Evolutionary conservation across 2,888 invertebrate genomes (phyloP), one percentile per base, ranked within the genome.

Genomic region (Epicampocera succincta): DNA sequence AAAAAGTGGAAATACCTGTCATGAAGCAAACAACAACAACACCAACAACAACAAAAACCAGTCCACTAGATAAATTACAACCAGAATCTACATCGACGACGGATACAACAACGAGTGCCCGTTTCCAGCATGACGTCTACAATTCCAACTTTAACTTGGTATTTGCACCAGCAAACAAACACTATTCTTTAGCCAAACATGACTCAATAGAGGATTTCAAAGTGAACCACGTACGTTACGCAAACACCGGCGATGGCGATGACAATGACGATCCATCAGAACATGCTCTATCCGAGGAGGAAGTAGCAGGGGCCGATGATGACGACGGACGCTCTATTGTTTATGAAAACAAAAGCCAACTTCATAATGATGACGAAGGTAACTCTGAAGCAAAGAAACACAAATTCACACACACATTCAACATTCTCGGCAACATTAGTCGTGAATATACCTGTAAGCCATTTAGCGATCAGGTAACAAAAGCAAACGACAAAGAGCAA

Each of bases 1-100:
- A 82, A 84, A 84, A 83, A 79, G 75, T 76, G 77, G 79, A 84
- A 81, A 77, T 81, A 76, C 72, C 72, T 80, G 78, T 74, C 78
- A 72, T 69, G 48, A 77, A 58, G 48, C 48, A 40, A 65, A 33
- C 21, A 65, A 40, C 42, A 68, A 54, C 48, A 61, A 74, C n/a
- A n/a, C n/a, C 66, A 80, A 74, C 42, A 77, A 68, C 42, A 68
- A 54, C 48, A 61, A 74, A 42, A 42, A 48, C 33, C 19, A 50
- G 65, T 9, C 11, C 50, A 33, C 17, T 77, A 81, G 69, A 78
- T 82, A 78, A 78, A 74, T 74, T 78, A 48, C 76, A 66, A 48
- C 19, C 54, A 38, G 61, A 46, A 68, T 46, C 46, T 38, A 61
- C 50, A 38, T 29, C 60, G 17, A 29, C 40, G 58, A n/a, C 48